A percentile compares a stretch with the other conserved stretches of the same genome.
These are phyloP conservation scores for Oscheius sp. DNA, from an alignment of 1,140 invertebrate genomes.

Conservation along the genomic window DNA sequence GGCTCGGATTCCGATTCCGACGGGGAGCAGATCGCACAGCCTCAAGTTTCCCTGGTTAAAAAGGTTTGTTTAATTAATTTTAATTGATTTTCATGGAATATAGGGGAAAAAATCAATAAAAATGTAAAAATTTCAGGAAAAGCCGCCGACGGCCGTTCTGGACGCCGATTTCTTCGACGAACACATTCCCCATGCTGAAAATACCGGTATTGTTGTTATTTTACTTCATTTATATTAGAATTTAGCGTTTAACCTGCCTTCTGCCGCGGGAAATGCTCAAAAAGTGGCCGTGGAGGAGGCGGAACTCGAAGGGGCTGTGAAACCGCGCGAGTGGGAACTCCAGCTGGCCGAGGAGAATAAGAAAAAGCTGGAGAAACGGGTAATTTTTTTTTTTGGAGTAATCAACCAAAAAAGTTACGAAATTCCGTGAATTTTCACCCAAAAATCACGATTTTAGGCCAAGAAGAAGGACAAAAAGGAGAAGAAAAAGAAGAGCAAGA, in stretches of 20 bases:
- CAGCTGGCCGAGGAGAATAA: constrained; percentile 10
- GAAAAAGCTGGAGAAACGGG: constrained; percentile 5
- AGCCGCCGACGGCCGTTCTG: no score
- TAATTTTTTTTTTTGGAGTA: background rate
- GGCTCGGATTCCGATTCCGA: constrained; percentile 7
- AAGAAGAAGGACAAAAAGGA: constrained; percentile 10
- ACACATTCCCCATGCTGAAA: background rate
- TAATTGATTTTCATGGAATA: background rate
- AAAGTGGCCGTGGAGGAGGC: background rate
- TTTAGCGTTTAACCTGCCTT: background rate
- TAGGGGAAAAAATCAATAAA: background rate
- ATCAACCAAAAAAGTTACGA: no score
- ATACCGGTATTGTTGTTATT: background rate
- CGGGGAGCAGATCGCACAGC: background rate
- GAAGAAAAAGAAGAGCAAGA: constrained; percentile 6
- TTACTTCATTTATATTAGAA: background rate
- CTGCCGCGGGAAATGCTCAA: background rate
- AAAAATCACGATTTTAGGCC: background rate
- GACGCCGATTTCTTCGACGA: no score
- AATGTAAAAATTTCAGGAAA: no score
- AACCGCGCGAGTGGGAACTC: constrained; percentile 5
- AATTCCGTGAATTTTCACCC: no score
- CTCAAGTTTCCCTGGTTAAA: background rate
- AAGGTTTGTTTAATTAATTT: background rate
- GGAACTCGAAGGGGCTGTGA: constrained; percentile 7